Evolutionary conservation across 1,140 invertebrate species (phyloP), one percentile per base, ranked within the genome.

Genomic region (Nephotettix cincticeps): DNA sequence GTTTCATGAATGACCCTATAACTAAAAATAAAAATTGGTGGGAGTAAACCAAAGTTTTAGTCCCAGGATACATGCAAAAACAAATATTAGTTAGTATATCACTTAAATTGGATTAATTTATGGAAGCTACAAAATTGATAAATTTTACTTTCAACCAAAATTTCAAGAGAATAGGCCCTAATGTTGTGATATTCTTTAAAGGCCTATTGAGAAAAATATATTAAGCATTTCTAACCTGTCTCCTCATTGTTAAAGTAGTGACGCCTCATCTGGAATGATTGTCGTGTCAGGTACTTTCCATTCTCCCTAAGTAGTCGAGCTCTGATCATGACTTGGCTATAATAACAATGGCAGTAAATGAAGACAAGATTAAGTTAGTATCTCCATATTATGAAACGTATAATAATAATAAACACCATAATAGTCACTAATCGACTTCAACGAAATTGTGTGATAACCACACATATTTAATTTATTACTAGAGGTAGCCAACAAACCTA

Each of bases 201-300:
- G n/a, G n/a, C n/a, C n/a, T n/a, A n/a, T n/a, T n/a, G n/a, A n/a
- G n/a, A n/a, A n/a, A n/a, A n/a, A n/a, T n/a, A n/a, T n/a, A n/a
- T n/a, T n/a, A n/a, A n/a, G n/a, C n/a, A n/a, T 65, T 32, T 13
- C 29, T 40, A n/a, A 65, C 94, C 96, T 64, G 85, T 86, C 76
- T 99, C 95, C 82, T 97, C 94, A 82, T 98, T 94, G 81, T 98
- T 99, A 78, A 99, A 99, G 81, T 92, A 99, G 78, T 96, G 90
- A 71, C 96, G 90, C 65, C 98, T 86, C 88, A 97, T 96, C 11
- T 93, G 84, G 82, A 98, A 99, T n/a, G 95, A 93, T 77, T 94
- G 88, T 79, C 93, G 91, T n/a, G 97, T 95, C 75, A 99, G 87
- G 80, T 96, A 99, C 82, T 96, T 73, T 13, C 96, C 96, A 88